Base-by-base conservation (phyloP, 2,113 vertebrate species). In the Indicator indicator region DNA sequence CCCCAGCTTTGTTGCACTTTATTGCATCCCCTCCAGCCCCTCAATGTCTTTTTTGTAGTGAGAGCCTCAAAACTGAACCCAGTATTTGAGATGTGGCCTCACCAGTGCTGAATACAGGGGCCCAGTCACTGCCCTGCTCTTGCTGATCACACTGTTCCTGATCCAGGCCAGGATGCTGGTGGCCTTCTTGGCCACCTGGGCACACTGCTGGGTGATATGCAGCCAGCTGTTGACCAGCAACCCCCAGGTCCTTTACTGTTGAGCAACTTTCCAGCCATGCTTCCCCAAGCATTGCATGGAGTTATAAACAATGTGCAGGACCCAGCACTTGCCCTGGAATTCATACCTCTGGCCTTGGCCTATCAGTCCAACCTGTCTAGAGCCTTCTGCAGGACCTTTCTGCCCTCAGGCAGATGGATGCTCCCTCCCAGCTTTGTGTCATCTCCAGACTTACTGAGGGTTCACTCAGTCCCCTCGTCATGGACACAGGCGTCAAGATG, bases 1-100 rank as follows among this genome's bases (percentile, higher is more conserved):
- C 28, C 3, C 5, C 18, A 55, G 16, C 20, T 32, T 27, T 0
- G 0, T 42, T 42, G 42, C 12, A 13, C 14, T 42, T 42, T 42
- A 42, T 42, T 42, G 42, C 42, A 42, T 42, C 14, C 42, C 42
- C 42, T 42, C 42, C 42, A 42, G 42, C 42, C 42, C 12, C 42
- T 42, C 42, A 42, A 42, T 42, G 42, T 42, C 42, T 42, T 42
- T 42, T 14, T 42, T 42, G 42, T 42, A 42, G 42, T 42, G 42
- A 42, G 42, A 5, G 42, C 12, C 42, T 12, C 42, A 42, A 42
- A 42, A 42, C 12, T 42, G 42, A 42, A 42, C 42, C 42, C 42
- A 42, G 42, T 42, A 42, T 42, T 42, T 0, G 0, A 54, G 28
- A 2, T 87, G 50, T 1, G 2, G n/a, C 17, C 56, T 83, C 73